Percentiles rank a stretch among this genome's conserved stretches.
Conservation (phyloP, 2,888 invertebrate species). For the Latrodectus hesperus region DNA sequence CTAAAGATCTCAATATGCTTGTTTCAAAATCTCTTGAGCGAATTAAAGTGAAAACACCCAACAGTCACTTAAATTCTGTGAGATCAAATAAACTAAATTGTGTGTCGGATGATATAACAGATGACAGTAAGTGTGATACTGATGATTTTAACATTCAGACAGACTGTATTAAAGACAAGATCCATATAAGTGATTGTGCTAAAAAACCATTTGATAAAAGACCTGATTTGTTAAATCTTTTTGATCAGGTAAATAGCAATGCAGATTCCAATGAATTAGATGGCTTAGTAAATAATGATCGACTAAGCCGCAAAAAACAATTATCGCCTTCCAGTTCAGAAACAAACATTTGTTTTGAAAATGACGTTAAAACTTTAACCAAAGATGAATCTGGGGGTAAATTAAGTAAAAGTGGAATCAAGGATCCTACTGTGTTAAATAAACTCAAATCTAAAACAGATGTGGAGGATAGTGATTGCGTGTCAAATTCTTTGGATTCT, state of each 20-base stretch:
- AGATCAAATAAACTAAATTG: slow-evolving; percentile 45
- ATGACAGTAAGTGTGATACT: slow-evolving; percentile 47
- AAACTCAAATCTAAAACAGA: slow-evolving; percentile 48
- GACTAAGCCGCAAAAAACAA: slow-evolving; percentile 48
- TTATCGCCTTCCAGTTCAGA: slow-evolving; percentile 43
- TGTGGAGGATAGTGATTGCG: slow-evolving; percentile 45
- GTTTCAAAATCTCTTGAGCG: slow-evolving; percentile 36
- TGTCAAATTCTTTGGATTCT: slow-evolving; percentile 61
- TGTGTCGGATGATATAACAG: slow-evolving; percentile 27
- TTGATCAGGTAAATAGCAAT: slow-evolving; percentile 74
- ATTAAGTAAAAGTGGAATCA: slow-evolving; percentile 36
- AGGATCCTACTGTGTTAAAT: slow-evolving; percentile 45
- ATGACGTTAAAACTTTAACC: slow-evolving; percentile 45
- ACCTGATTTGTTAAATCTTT: slow-evolving; percentile 72
- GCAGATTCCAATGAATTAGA: slow-evolving; percentile 72
- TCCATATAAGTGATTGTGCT: slow-evolving; percentile 43
- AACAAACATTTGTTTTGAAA: slow-evolving; percentile 24
- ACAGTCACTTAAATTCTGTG: slow-evolving; percentile 30
- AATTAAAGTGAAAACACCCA: slow-evolving; percentile 39
- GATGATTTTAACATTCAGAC: slow-evolving; percentile 60
- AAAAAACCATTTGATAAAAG: slow-evolving; percentile 41
- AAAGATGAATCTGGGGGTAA: slow-evolving; percentile 56
- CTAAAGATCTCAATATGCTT: slow-evolving; percentile 30
- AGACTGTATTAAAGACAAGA: slow-evolving; percentile 59
- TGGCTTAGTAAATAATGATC: slow-evolving; percentile 53